A percentile compares a stretch with the other conserved stretches of the same genome.
phyloP scores from a whole-genome alignment of 2,888 invertebrate species.

The Selenia dentaria region DNA sequence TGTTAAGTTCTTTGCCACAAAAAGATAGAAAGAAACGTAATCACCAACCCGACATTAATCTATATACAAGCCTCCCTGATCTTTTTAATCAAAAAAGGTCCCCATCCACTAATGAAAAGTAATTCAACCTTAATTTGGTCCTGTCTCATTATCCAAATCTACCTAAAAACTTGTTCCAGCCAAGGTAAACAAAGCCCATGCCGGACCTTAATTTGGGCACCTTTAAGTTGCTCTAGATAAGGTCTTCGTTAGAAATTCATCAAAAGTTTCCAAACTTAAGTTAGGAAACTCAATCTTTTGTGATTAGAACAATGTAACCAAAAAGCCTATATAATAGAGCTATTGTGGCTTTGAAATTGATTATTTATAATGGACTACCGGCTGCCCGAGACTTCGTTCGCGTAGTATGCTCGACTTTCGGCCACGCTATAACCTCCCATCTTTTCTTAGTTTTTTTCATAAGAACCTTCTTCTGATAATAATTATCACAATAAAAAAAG shows the following conservation, averaged over 20 bases:
- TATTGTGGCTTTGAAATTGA: neutral
- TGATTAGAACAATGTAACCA: slow-evolving; percentile 9
- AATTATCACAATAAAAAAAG: no score
- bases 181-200: slow-evolving; percentile 16
- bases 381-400: no score
- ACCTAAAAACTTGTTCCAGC: slow-evolving; percentile 13
- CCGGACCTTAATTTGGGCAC: slow-evolving; percentile 9
- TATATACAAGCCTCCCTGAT: neutral
- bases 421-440: no score
- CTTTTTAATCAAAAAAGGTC: slow-evolving; percentile 12
- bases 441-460: no score
- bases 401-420: no score
- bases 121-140: slow-evolving; percentile 11
- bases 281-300: slow-evolving; percentile 15
- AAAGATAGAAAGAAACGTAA: no score
- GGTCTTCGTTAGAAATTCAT: slow-evolving; percentile 10
- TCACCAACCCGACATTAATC: no score
- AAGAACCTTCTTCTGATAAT: no score
- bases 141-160: slow-evolving; percentile 19
- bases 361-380: no score
- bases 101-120: slow-evolving; percentile 8
- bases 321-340: slow-evolving; percentile 4
- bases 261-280: slow-evolving; percentile 15
- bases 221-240: no score
- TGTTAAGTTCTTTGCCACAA: no score